Evolutionary conservation across 2,113 vertebrate species (phyloP).

Genomic region (Crotalus horridus): DNA sequence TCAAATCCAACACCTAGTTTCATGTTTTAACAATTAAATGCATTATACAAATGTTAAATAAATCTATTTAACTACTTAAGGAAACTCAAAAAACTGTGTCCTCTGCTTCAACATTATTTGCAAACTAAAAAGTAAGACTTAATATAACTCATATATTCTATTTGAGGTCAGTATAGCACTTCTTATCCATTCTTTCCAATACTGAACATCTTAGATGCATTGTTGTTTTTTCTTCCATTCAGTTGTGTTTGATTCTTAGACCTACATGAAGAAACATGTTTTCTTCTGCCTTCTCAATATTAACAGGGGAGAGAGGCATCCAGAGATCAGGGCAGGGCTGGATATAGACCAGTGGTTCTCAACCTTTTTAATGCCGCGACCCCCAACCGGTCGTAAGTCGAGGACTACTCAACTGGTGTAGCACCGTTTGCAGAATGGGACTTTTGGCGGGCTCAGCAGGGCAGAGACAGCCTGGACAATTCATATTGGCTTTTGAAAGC

Average conservation of each 20-base stretch:
- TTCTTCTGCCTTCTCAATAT: background rate
- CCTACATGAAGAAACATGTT: background rate
- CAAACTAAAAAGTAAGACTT: background rate
- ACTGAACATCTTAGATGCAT: background rate
- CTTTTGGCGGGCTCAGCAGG: too few species aligned
- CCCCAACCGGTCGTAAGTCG: too few species aligned
- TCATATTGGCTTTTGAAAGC: too few species aligned
- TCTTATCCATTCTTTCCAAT: background rate
- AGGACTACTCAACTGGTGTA: too few species aligned
- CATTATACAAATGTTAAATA: conserved; percentile 36
- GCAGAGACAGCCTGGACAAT: too few species aligned
- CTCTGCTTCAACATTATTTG: background rate
- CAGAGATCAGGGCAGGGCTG: background rate
- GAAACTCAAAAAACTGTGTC: background rate
- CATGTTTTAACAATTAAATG: conserved; percentile 36
- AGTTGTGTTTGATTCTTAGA: background rate
- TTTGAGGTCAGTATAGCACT: background rate
- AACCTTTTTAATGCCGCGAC: too few species aligned
- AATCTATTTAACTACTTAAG: background rate
- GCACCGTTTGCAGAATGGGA: too few species aligned
- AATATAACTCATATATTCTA: background rate
- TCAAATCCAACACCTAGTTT: conserved; percentile 38
- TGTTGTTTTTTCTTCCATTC: background rate
- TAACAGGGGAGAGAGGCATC: background rate
- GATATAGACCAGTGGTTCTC: background rate